Conservation (phyloP, 2,113 vertebrate genomes). For the Periophthalmodon schlosseri region DNA sequence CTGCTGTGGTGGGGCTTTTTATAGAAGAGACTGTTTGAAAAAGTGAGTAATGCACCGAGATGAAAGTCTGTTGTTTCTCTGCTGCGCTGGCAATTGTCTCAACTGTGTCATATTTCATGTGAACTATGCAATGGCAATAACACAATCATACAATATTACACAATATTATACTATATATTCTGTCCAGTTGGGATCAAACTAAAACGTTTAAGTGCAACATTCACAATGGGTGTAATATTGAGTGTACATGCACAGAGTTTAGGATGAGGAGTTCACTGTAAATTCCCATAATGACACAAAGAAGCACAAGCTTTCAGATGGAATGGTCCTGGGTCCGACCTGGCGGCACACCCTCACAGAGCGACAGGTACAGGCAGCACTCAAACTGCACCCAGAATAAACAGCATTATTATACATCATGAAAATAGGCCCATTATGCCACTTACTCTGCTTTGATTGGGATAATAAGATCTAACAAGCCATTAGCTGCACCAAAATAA, state of each 20-base stretch:
- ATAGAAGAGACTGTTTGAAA: conserved; percentile 2
- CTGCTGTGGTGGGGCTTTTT: background rate
- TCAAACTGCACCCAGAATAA: conserved; percentile 22
- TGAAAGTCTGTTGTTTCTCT: conserved; percentile 3
- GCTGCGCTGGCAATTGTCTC: background rate
- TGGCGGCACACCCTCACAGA: conserved; percentile 44
- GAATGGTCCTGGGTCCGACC: conserved; percentile 42
- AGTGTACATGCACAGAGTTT: background rate
- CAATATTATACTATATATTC: background rate
- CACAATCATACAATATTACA: background rate
- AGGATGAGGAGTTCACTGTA: background rate
- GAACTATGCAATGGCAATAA: background rate
- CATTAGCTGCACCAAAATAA: conserved; percentile 57
- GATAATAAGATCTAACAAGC: conserved; percentile 44
- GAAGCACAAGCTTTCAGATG: conserved; percentile 45
- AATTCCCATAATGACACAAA: conserved; percentile 56
- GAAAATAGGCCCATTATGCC: conserved; percentile 41
- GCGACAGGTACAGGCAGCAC: conserved; percentile 21
- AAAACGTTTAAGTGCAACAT: background rate
- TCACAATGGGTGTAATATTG: background rate
- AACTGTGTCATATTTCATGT: background rate
- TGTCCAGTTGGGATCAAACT: background rate
- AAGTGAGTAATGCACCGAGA: conserved; percentile 2
- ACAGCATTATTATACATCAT: conserved; percentile 21
- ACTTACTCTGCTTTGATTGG: conserved; percentile 44